Percentiles rank a stretch among this genome's conserved stretches.
Evolutionary conservation across 2,888 invertebrate species (phyloP).

Genomic region (Seira musarum): DNA sequence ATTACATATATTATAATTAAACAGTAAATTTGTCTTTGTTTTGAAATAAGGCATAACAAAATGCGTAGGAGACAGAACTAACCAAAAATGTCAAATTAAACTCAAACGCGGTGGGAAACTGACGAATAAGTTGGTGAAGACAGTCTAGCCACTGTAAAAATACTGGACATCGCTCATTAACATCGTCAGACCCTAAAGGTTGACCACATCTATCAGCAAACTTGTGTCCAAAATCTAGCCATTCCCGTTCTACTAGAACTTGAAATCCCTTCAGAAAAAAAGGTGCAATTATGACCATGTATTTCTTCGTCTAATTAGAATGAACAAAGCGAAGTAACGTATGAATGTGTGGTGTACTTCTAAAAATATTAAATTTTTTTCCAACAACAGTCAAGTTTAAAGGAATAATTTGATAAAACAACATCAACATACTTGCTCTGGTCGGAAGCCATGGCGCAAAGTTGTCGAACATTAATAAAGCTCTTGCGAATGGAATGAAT

Average conservation of each 20-base stretch:
- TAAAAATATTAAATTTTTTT: too few species aligned
- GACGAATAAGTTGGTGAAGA: constrained; percentile 90
- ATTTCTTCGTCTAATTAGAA: too few species aligned
- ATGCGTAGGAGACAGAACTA: constrained; percentile 70
- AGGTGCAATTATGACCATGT: too few species aligned
- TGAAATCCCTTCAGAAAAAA: constrained; percentile 84
- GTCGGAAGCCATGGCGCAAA: constrained; percentile 85
- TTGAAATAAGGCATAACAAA: background rate
- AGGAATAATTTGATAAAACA: background rate
- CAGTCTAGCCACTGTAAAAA: constrained; percentile 99
- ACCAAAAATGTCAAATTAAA: constrained; percentile 95
- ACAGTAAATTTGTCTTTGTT: too few species aligned
- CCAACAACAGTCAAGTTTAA: too few species aligned
- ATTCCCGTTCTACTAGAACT: constrained; percentile 93
- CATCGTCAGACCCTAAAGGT: constrained; percentile 83
- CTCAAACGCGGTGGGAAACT: constrained; percentile 95
- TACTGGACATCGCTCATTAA: constrained; percentile 97
- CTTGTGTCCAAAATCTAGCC: constrained; percentile 98
- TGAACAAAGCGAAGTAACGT: too few species aligned
- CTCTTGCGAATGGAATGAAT: constrained; percentile 96
- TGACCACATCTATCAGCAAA: constrained; percentile 92
- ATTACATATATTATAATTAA: too few species aligned
- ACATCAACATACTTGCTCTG: constrained; percentile 80
- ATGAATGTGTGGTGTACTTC: too few species aligned
- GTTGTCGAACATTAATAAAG: constrained; percentile 87